These are phyloP conservation scores for Empidonax alnorum DNA, from an alignment of 2,113 vertebrate species.

Conservation along the genomic window DNA sequence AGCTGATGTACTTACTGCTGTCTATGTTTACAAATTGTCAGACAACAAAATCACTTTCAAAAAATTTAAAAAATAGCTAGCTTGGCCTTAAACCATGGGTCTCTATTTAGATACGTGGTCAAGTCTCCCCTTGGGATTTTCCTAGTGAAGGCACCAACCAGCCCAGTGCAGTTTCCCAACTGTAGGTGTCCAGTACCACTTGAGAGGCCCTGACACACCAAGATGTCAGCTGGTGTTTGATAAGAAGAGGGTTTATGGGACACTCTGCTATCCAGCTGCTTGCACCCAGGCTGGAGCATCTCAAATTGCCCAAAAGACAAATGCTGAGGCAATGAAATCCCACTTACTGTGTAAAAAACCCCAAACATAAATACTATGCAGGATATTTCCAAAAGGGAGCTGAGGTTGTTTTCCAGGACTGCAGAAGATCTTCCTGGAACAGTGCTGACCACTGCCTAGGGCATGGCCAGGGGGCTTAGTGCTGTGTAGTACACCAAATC, in stretches of 20 bases:
- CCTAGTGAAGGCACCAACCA: neutral
- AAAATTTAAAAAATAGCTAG: neutral
- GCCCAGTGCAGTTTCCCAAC: neutral
- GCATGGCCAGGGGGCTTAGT: fast-evolving
- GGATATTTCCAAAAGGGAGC: neutral
- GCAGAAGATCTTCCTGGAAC: neutral
- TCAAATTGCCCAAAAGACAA: neutral
- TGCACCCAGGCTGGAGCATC: neutral
- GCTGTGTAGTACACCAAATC: neutral
- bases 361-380: neutral
- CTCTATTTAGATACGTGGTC: neutral
- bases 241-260: neutral
- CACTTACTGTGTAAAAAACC: neutral
- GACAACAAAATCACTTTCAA: neutral
- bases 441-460: too few relatives aligned
- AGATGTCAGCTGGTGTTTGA: neutral
- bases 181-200: neutral
- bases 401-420: neutral
- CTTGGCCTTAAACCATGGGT: neutral
- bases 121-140: neutral
- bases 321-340: neutral
- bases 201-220: neutral
- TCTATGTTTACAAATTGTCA: neutral
- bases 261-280: neutral
- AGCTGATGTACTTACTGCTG: neutral